phyloP scores from a whole-genome alignment of 2,888 invertebrate genomes.

The Drymonia ruficornis region DNA sequence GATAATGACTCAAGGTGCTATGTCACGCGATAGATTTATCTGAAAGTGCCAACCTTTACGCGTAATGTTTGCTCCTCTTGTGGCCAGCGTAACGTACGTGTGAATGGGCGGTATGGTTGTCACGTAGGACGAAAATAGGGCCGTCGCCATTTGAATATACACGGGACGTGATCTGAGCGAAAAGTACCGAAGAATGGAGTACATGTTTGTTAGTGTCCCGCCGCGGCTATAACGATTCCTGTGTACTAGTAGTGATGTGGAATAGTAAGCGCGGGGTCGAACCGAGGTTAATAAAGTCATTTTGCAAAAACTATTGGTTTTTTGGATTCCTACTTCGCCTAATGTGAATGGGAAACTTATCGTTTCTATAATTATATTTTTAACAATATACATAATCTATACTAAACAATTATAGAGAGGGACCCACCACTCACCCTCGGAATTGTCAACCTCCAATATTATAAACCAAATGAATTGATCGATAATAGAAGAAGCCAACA shows the following conservation, averaged over 20 bases:
- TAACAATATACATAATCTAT: no score
- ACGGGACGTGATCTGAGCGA: constrained; percentile 25
- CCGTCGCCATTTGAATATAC: constrained; percentile 29
- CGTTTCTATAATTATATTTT: no score
- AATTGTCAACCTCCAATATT: no score
- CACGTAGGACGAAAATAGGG: constrained; percentile 30
- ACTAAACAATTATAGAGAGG: no score
- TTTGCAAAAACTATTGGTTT: background rate
- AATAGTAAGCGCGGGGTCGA: background rate
- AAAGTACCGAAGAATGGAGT: constrained; percentile 13
- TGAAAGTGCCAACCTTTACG: no score
- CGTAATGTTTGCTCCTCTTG: constrained; percentile 22
- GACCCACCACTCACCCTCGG: no score
- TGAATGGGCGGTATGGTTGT: constrained; percentile 26
- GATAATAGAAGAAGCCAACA: no score
- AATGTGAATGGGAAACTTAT: no score
- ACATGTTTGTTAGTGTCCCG: constrained; percentile 5
- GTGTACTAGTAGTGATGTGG: background rate
- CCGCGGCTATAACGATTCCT: background rate
- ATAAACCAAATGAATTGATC: no score
- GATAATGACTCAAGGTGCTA: no score
- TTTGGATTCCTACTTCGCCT: no score
- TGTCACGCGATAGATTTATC: no score
- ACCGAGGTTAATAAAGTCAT: background rate
- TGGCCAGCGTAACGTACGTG: constrained; percentile 26